Percentiles rank a stretch among this genome's conserved stretches.
phyloP scores from a whole-genome alignment of 2,888 invertebrate species.

The Cordilura impudica region DNA sequence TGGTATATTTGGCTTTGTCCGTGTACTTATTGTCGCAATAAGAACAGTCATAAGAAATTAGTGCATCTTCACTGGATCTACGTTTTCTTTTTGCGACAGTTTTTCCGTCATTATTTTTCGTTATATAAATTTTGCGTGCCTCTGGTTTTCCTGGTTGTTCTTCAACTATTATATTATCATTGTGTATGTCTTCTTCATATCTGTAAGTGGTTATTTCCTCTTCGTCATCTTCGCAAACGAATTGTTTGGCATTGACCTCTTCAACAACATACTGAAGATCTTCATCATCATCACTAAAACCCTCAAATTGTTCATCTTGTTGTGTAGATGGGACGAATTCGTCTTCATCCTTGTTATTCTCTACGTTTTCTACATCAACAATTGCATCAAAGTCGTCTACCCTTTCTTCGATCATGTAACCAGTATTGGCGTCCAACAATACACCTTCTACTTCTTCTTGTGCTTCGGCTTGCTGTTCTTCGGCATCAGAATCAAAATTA shows the following conservation, averaged over 20 bases:
- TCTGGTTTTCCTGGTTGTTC: slow-evolving; percentile 23
- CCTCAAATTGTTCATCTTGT: slow-evolving; percentile 7
- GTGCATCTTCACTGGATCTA: slow-evolving; percentile 32
- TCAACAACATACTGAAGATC: slow-evolving; percentile 22
- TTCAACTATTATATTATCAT: slow-evolving; percentile 34
- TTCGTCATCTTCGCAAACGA: slow-evolving; percentile 32
- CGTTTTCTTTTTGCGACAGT: slow-evolving; percentile 29
- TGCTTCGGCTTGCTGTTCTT: slow-evolving; percentile 7
- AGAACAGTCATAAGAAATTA: slow-evolving; percentile 73
- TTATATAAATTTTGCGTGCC: neutral
- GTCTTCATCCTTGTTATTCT: slow-evolving; percentile 3
- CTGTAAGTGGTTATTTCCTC: slow-evolving; percentile 9
- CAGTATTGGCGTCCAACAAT: neutral
- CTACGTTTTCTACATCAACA: neutral
- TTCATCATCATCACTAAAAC: slow-evolving; percentile 21
- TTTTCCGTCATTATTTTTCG: neutral
- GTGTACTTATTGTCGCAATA: slow-evolving; percentile 76
- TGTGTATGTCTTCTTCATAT: neutral
- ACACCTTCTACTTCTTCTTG: slow-evolving; percentile 10
- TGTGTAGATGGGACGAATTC: neutral
- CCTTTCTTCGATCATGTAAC: slow-evolving; percentile 19
- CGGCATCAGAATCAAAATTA: slow-evolving; percentile 14
- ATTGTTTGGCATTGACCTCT: slow-evolving; percentile 37
- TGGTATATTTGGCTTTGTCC: slow-evolving; percentile 74
- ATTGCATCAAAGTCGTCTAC: neutral